A percentile compares a stretch with the other conserved stretches of the same genome.
Conservation (phyloP, 1,140 invertebrate genomes). For the Ostrea denselamellosa region DNA sequence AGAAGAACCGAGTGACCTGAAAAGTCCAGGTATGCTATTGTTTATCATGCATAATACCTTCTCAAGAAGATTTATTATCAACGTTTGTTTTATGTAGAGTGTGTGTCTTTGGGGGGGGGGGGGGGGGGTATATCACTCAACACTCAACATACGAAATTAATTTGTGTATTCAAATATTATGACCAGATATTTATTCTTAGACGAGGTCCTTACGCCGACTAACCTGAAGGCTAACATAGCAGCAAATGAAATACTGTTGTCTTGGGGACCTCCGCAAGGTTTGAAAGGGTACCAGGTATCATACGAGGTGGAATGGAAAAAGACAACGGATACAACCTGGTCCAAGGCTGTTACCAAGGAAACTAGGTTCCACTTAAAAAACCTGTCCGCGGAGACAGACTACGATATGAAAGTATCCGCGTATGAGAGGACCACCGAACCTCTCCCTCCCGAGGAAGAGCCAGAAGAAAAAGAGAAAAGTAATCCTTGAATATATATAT, state of each 20-base stretch:
- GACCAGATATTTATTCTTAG: not conserved
- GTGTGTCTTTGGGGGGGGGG: too few relatives aligned
- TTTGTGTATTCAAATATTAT: not conserved
- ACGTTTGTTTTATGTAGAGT: too few relatives aligned
- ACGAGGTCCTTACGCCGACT: not conserved
- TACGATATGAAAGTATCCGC: constrained; percentile 14
- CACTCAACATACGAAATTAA: not conserved
- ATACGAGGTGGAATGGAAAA: constrained; percentile 12
- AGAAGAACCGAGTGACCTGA: constrained; percentile 11
- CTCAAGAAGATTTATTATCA: too few relatives aligned
- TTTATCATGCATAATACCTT: too few relatives aligned
- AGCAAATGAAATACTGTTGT: not conserved
- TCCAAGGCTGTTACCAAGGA: not conserved
- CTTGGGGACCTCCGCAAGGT: not conserved
- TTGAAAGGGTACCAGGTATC: not conserved
- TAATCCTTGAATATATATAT: not conserved
- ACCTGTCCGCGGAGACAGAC: not conserved
- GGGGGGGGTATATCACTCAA: too few relatives aligned
- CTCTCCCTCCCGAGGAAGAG: not conserved
- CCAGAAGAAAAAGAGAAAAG: constrained; percentile 18
- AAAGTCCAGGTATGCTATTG: not conserved
- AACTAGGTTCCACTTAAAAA: not conserved
- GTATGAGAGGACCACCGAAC: not conserved
- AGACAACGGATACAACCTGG: not conserved
- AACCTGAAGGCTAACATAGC: not conserved